Evolutionary conservation across 2,113 vertebrate species (phyloP), one percentile per base, ranked within the genome.

Genomic region (Corapipo altera): DNA sequence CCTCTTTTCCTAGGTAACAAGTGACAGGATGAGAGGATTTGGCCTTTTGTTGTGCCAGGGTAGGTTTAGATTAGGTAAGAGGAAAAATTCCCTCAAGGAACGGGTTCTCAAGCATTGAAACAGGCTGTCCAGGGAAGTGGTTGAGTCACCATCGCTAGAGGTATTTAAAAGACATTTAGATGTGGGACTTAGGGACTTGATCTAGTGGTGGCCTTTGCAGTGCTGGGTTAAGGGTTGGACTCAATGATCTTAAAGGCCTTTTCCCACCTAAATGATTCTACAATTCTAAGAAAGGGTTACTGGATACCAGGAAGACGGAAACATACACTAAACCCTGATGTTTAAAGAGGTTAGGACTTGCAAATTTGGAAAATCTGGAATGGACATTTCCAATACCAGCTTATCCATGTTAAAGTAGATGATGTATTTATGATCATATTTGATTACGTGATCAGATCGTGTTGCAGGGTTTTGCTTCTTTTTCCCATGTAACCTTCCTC

Each of bases 41-140:
- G 6, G 5, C 21, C 13, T 69, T 8, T 59, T 23, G 15, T 24
- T 73, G 6, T 2, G 1, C 7, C 10, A 39, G 6, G 4, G 2
- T 18, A 49, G 11, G 17, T 64, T 64, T 82, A 69, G 43, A 15
- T 41, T 58, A 37, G n/a, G n/a, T 59, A 15, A 51, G n/a, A 44
- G 4, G 13, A 15, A 49, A 70, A 51, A 66, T 23, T 59, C 55
- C 10, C 54, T 84, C 16, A 44, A 52, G 5, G 4, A 51, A 57
- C 10, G 3, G 12, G 9, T 52, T 55, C 7, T 39, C 6, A 35
- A 26, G 18, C 15, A 7, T 3, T 59, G 48, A 37, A 85, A 73
- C 28, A 46, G 18, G 12, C 30, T 84, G 48, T 27, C 57, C 21
- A 30, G 32, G 20, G 3, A 52, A 26, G 17, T 24, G 62, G 13